These are phyloP conservation scores for Corvus cornix DNA, from an alignment of 2,113 vertebrate genomes.

Conservation along the genomic window DNA sequence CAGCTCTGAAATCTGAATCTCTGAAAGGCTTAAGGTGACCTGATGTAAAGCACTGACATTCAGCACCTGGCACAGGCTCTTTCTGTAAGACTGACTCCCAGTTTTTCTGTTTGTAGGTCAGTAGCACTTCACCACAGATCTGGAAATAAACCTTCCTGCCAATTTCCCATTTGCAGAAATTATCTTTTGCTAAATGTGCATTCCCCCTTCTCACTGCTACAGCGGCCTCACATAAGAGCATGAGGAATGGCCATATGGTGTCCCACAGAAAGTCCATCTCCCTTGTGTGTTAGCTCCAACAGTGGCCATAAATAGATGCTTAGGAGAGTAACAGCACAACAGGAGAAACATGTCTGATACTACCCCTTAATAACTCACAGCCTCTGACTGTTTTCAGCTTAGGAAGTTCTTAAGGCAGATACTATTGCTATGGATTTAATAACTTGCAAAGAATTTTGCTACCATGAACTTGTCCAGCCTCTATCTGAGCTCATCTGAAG, in stretches of 20 bases:
- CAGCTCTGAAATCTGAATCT: background rate
- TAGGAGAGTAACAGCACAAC: background rate
- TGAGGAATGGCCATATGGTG: background rate
- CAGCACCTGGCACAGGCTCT: conserved; percentile 8
- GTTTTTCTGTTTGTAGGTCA: conserved; percentile 50
- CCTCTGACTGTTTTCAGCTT: background rate
- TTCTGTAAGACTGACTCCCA: background rate
- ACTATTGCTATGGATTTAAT: background rate
- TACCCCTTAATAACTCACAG: background rate
- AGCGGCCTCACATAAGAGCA: background rate
- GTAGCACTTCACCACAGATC: conserved; percentile 24
- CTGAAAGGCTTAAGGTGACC: conserved; percentile 2
- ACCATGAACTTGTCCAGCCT: background rate
- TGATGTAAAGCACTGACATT: background rate
- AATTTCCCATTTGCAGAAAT: background rate
- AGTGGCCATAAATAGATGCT: background rate
- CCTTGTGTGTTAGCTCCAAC: background rate
- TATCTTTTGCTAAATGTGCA: background rate
- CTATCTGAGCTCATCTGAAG: background rate
- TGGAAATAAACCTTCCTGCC: background rate
- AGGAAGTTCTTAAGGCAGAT: background rate
- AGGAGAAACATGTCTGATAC: background rate
- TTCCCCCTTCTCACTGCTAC: background rate
- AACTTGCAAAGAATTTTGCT: background rate
- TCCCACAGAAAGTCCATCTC: background rate